phyloP scores from a whole-genome alignment of 2,888 invertebrate genomes.

The Formica aserva region DNA sequence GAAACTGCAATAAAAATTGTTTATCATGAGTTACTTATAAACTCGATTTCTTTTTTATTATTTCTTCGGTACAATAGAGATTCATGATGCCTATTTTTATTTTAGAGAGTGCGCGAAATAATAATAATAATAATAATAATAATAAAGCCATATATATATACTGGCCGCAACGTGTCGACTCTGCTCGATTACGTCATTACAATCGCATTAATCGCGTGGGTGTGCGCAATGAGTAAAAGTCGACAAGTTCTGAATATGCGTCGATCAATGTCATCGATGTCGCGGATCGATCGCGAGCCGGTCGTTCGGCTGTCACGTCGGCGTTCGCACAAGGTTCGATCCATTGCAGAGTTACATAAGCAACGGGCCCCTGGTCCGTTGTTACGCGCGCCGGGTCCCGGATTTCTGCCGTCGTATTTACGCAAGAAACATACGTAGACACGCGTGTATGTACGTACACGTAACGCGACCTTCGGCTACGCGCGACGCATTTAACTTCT shows the following conservation, averaged over 20 bases:
- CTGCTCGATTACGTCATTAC: slow-evolving; percentile 35
- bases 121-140: neutral
- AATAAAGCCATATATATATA: too few relatives aligned
- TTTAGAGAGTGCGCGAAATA: neutral
- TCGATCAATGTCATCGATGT: slow-evolving; percentile 66
- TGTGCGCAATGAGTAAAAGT: slow-evolving; percentile 66
- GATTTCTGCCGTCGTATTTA: slow-evolving; percentile 51
- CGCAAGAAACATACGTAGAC: slow-evolving; percentile 57
- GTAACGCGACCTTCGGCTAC: slow-evolving; percentile 69
- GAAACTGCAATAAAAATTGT: slow-evolving; percentile 63
- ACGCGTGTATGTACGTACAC: slow-evolving; percentile 11
- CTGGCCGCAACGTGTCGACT: neutral
- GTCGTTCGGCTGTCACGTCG: slow-evolving; percentile 22
- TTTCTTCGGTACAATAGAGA: neutral
- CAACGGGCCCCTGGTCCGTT: slow-evolving; percentile 3
- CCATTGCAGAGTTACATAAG: slow-evolving; percentile 62
- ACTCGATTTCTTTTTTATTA: neutral
- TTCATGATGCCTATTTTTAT: neutral
- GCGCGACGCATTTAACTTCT: slow-evolving; percentile 24
- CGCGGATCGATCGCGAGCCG: slow-evolving; percentile 62
- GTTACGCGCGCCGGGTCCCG: slow-evolving; percentile 43
- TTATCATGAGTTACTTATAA: slow-evolving; percentile 34
- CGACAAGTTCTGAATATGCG: slow-evolving; percentile 37
- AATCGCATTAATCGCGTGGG: neutral
- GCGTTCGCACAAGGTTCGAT: slow-evolving; percentile 33